Evolutionary conservation across 2,888 invertebrate genomes (phyloP), one percentile per base, ranked within the genome.

Genomic region (Hipparchia sbordonii): DNA sequence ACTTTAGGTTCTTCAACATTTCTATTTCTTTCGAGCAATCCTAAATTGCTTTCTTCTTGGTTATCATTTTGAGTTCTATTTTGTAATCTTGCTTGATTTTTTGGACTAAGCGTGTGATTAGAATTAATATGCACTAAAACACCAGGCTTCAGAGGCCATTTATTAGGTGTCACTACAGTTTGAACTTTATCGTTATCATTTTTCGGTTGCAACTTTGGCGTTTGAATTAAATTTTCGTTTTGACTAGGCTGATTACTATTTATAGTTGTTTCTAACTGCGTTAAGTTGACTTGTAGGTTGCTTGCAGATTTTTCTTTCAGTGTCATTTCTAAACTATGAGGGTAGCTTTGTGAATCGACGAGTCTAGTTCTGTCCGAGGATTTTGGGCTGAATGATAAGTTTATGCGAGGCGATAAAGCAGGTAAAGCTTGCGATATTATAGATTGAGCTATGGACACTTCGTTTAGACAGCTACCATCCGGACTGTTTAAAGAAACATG

Each of bases 131-230:
- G 98, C 67, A 98, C 96, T 82, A 98, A 94, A 70, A 98, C 97
- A 70, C 98, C 98, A 2, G 98, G 98, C 84, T 97, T 96, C 74
- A 98, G 90, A 8, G 98, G 98, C 98, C 98, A 98, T 85, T 97
- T 96, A 79, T 94, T 96, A 4, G 95, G 95, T 39, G 96, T 95
- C 45, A 87, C 86, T 54, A 88, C 86, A 75, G 86, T 85, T 82
- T 91, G 88, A 51, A 77, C 79, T 79, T 88, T 89, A 79, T 87
- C 81, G 0, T 76, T 79, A 56, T 89, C 86, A 63, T 72, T 80
- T 81, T 85, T 87, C 56, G 82, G 79, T 78, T 89, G 87, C 48
- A 52, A 6, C 80, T 85, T 86, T 0, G 86, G 85, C 65, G 86
- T 87, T 65, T 84, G 80, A 12, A 76, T 72, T 7, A 52, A n/a